Evolutionary conservation across 2,797 vertebrate species (phyloP).

Genomic region (Rhincodon typus): DNA sequence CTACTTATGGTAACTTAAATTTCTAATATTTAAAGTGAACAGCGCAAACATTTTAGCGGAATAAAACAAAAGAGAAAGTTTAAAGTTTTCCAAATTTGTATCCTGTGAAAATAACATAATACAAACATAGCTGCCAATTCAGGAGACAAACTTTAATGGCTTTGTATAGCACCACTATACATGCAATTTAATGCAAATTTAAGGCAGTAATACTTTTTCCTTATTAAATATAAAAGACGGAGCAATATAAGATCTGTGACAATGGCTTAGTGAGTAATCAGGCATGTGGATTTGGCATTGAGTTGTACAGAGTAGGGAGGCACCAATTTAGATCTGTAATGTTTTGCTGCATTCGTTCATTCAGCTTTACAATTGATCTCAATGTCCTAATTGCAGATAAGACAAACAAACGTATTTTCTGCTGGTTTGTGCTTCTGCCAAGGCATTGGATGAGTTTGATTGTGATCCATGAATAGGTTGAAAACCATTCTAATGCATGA

Average conservation of each 20-base stretch:
- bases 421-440: not conserved
- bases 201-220: not conserved
- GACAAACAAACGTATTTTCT: not conserved
- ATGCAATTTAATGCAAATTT: not conserved
- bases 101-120: not conserved
- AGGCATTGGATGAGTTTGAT: not conserved
- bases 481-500: not conserved
- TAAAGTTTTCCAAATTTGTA: not conserved
- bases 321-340: not conserved
- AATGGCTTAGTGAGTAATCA: not conserved
- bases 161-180: not conserved
- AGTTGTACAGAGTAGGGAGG: not conserved
- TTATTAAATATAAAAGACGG: not conserved
- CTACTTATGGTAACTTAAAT: not conserved
- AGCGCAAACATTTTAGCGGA: not conserved
- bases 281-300: not conserved
- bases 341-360: not conserved
- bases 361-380: not conserved
- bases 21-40: not conserved
- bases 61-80: not conserved
- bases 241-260: not conserved
- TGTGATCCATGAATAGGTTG: not conserved
- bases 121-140: not conserved
- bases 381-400: not conserved
- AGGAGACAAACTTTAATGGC: not conserved